Base-by-base conservation (phyloP, 2,888 invertebrate species). In the Drosophila diplacantha region DNA sequence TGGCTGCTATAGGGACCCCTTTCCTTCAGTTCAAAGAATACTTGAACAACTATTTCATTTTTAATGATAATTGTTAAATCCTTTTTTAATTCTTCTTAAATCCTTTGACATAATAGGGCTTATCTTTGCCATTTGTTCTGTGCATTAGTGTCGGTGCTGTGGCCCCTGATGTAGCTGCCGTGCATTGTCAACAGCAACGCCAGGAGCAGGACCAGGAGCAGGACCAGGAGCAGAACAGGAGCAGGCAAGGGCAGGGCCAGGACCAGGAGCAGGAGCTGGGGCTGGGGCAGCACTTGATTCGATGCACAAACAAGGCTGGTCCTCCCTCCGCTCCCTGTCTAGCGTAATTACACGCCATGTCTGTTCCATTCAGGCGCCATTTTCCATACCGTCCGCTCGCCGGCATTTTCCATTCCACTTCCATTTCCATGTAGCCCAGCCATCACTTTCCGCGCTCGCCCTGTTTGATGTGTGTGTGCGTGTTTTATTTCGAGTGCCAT, bases 401-500 rank as follows among this genome's bases (percentile, higher is more conserved):
- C 44, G 5, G 14, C 31, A 46, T 37, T 7, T 39, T 22, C 39
- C 22, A 22, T 34, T n/a, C 22, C 56, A 8, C 47, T 46, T 31
- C 26, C 49, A 26, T 47, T 46, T 22, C 9, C 16, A 29, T 31
- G 7, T 14, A 22, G 22, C 24, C 47, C 58, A 11, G 16, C 26
- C 14, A 32, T 29, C 44, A 44, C 29, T 44, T 44, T 44, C 29
- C 29, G 29, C 37, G 14, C 38, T 14, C 16, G 24, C 22, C 44
- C 37, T 54, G 76, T 69, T 76, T 65, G 61, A 73, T 35, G 71
- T 41, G 39, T 41, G 22, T 41, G 44, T 31, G 81, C 79, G 79
- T 78, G 81, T 78, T 81, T 72, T 72, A 65, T 77, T 69, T 77
- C 78, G 64, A 83, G 78, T 72, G 70, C 68, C 81, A 79, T 71